Evolutionary conservation across 2,113 vertebrate species (phyloP), one percentile per base, ranked within the genome.

Genomic region (Lepus europaeus): DNA sequence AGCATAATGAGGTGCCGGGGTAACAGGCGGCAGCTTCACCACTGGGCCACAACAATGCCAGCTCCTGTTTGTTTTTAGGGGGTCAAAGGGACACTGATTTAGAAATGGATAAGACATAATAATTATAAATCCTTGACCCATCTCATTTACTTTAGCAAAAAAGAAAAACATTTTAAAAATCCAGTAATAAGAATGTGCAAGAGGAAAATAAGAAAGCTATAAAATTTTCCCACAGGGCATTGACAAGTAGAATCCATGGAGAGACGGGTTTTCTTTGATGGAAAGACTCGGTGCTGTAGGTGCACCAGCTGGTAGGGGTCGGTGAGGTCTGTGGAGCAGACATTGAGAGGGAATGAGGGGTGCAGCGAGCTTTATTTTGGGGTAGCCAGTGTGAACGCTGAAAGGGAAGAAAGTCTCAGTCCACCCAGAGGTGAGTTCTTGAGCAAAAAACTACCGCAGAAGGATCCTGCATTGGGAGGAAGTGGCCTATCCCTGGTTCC

Each of bases 21-120:
- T 59, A 14, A 59, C 4, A 59, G 56, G 56, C 17, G 19, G 56
- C 56, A 59, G 56, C 56, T 59, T 59, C 14, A 59, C 56, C 14
- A 59, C 56, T 59, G 56, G 3, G 56, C 14, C 13, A 19, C 19
- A 59, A 19, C 56, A 59, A 8, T 45, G 45, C 17, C 56, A 59
- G 56, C 12, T 17, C 56, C 56, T 59, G 56, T 72, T 86, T 86
- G 82, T 91, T 92, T 94, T 73, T 56, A 69, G n/a, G 72, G 78
- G 31, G 19, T 11, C 64, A 49, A 87, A 78, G 69, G 53, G 39
- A 39, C 39, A 39, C 63, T 87, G 29, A 92, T 63, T 90, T 87
- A 79, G 51, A 87, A 95, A 92, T 79, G 33, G 78, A 79, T 84
- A 95, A 49, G n/a, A 51, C 51, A 23, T 25, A 82, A 83, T 36